phyloP scores from a whole-genome alignment of 2,888 invertebrate genomes.

The Emmelina monodactyla region DNA sequence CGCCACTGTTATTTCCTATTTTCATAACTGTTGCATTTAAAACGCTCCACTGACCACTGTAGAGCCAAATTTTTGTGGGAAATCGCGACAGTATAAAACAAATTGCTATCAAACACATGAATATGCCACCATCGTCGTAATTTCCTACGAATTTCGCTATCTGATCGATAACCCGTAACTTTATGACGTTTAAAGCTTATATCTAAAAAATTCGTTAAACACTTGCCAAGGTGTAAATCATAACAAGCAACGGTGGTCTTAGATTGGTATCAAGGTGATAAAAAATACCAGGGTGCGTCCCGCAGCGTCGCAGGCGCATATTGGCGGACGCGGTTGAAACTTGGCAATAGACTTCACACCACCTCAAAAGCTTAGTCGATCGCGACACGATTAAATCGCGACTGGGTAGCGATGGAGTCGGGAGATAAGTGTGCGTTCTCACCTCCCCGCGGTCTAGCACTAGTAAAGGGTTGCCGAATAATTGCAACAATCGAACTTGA shows the following conservation, averaged over 20 bases:
- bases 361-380: conserved; percentile 55
- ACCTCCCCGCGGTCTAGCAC: conserved; percentile 53
- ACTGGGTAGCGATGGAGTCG: conserved; percentile 45
- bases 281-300: conserved; percentile 46
- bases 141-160: conserved; percentile 15
- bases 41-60: conserved; percentile 47
- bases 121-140: conserved; percentile 22
- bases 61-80: conserved; percentile 50
- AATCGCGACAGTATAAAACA: conserved; percentile 21
- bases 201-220: conserved; percentile 30
- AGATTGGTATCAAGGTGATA: conserved; percentile 41
- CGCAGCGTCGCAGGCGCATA: conserved; percentile 37
- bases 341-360: too few species aligned
- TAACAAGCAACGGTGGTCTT: conserved; percentile 29
- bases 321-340: too few species aligned
- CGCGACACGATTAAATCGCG: too few species aligned
- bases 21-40: conserved; percentile 51
- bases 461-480: conserved; percentile 62
- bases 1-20: conserved; percentile 48
- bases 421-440: conserved; percentile 61
- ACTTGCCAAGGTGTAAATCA: conserved; percentile 32
- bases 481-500: conserved; percentile 64
- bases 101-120: conserved; percentile 9
- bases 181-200: conserved; percentile 9
- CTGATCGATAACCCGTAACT: conserved; percentile 21